phyloP scores from a whole-genome alignment of 2,888 invertebrate genomes.

The Sphaerophoria rueppellii region DNA sequence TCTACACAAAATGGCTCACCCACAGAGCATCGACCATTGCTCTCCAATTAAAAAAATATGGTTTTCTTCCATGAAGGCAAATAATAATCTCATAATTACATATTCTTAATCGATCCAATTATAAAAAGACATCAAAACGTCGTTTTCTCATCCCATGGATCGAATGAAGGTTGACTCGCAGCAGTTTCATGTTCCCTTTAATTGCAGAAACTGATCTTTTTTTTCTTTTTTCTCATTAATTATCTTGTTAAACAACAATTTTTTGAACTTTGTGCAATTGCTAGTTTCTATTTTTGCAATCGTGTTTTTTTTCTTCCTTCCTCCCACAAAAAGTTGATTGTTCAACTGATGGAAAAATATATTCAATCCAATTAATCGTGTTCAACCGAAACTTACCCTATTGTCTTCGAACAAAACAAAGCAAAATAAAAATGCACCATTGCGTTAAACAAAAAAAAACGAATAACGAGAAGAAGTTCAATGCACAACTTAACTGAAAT shows the following conservation, averaged over 20 bases:
- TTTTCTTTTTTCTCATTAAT: conserved; percentile 19
- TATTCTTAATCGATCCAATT: conserved; percentile 65
- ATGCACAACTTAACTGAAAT: conserved; percentile 55
- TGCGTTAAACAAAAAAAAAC: conserved; percentile 47
- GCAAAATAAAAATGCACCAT: conserved; percentile 39
- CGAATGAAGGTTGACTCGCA: not conserved
- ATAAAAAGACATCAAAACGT: conserved; percentile 30
- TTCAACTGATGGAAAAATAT: conserved; percentile 36
- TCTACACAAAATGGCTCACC: not conserved
- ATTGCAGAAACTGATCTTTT: not conserved
- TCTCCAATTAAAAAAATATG: conserved; percentile 50
- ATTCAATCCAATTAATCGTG: conserved; percentile 43
- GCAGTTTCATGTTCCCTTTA: conserved; percentile 13
- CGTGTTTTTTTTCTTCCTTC: not conserved
- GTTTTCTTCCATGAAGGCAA: conserved; percentile 26
- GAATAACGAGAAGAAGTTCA: conserved; percentile 40
- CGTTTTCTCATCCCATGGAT: conserved; percentile 51
- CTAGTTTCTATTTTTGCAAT: conserved; percentile 18
- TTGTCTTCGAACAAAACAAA: conserved; percentile 40
- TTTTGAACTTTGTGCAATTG: conserved; percentile 35
- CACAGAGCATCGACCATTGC: conserved; percentile 25
- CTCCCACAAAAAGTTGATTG: conserved; percentile 19
- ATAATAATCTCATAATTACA: conserved; percentile 58
- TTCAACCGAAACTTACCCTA: conserved; percentile 18
- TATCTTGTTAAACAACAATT: conserved; percentile 28